Percentiles rank a stretch among this genome's conserved stretches.
Evolutionary conservation across 2,797 vertebrate species (phyloP).

Genomic region (Lagorchestes hirsutus): DNA sequence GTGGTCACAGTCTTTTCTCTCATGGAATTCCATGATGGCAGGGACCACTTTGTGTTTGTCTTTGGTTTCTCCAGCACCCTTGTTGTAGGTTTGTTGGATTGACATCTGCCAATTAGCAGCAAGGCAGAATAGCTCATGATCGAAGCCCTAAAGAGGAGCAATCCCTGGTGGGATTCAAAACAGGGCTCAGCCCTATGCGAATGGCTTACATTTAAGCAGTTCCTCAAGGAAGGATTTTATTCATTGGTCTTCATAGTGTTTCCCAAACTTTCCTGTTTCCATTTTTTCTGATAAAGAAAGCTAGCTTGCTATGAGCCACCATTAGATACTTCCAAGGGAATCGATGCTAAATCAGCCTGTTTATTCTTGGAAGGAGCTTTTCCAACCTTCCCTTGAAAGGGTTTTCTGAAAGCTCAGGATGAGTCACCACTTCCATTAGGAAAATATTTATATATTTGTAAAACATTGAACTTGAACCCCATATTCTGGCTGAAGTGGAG

Average conservation of each 20-base stretch:
- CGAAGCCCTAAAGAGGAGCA: conserved; percentile 15
- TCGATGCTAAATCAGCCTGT: background rate
- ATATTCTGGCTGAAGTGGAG: background rate
- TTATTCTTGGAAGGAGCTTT: conserved; percentile 51
- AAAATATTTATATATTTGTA: conserved; percentile 24
- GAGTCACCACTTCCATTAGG: conserved; percentile 60
- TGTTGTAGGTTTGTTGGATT: background rate
- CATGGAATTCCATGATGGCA: background rate
- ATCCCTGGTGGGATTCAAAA: background rate
- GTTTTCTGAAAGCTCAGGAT: conserved; percentile 35
- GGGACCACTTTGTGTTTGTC: background rate
- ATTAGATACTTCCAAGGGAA: background rate
- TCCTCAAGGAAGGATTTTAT: background rate
- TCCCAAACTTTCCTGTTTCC: conserved; percentile 13
- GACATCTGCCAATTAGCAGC: background rate
- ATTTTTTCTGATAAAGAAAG: background rate
- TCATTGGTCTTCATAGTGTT: conserved; percentile 18
- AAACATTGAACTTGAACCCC: background rate
- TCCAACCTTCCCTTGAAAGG: conserved; percentile 72
- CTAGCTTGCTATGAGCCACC: background rate
- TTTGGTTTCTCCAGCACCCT: background rate
- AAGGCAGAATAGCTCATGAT: conserved; percentile 1
- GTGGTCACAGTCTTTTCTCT: background rate
- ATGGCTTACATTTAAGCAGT: conserved; percentile 36
- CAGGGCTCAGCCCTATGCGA: conserved; percentile 20